Base-by-base conservation (phyloP, 2,797 vertebrate species). In the Ciconia nigra region DNA sequence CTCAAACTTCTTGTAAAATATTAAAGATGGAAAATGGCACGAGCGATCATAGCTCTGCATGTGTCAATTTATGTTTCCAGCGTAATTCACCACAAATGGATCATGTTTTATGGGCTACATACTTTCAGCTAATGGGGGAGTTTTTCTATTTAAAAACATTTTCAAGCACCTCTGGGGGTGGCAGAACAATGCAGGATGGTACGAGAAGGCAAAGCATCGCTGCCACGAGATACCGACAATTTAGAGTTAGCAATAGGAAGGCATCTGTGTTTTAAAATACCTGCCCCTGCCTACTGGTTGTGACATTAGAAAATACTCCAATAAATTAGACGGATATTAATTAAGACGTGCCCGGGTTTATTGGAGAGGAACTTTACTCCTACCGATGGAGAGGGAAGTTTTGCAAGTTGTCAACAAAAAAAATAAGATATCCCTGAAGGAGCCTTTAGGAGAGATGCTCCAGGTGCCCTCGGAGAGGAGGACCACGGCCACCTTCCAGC, bases 1-100 rank as follows among this genome's bases (percentile, higher is more conserved):
- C 90, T 96, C 91, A 95, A 96, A 95, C 83, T 93, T 97, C 92
- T 97, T 97, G 96, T 96, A 96, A 97, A 97, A 97, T 96, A 95
- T 94, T 95, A 89, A 94, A 96, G 92, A 96, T 89, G 91, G 86
- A 97, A 97, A 91, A 95, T 96, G 83, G 91, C 90, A 91, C 14
- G 15, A 89, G 93, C 63, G 22, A 96, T 96, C 90, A 80, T 51
- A 94, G 89, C 71, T 71, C 88, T 3, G 94, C 11, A 76, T 76
- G 94, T 83, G 87, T 94, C 95, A 91, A 96, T 96, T 94, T 96
- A 87, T 95, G 95, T 94, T 97, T 94, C 82, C 83, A 91, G 87
- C 25, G 5, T 97, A 94, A 94, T 95, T 96, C 93, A 96, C 94
- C 95, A 90, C 96, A 95, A 95, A 96, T 96, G 96, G 96, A 97